A percentile compares a stretch with the other conserved stretches of the same genome.
These are phyloP conservation scores for Drosophila bifasciata DNA, from an alignment of 1,140 invertebrate genomes.

Conservation along the genomic window DNA sequence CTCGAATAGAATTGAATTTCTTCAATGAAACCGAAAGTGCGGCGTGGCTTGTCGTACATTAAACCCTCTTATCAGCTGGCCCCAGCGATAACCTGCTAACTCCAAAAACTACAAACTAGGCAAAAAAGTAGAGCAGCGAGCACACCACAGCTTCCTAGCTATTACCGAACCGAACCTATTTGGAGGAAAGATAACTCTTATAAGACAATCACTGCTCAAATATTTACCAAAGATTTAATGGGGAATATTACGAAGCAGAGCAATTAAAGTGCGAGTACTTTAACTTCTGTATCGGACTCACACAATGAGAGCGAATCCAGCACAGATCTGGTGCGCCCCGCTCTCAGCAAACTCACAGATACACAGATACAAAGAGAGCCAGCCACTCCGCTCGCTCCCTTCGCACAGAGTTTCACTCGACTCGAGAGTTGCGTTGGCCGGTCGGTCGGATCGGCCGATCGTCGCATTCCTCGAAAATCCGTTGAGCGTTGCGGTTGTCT, in stretches of 20 bases:
- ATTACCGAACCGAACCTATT: constrained; percentile 23
- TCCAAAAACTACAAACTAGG: constrained; percentile 52
- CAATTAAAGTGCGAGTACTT: constrained; percentile 6
- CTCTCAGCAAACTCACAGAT: too few relatives aligned
- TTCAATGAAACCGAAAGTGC: constrained; percentile 68
- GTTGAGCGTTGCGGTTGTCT: constrained; percentile 82
- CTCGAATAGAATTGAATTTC: constrained; percentile 1
- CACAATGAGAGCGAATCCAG: too few relatives aligned
- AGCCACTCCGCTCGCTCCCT: too few relatives aligned
- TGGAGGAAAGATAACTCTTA: not conserved
- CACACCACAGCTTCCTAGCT: constrained; percentile 38
- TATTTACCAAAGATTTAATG: constrained; percentile 20
- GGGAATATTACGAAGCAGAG: not conserved
- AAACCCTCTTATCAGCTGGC: constrained; percentile 64
- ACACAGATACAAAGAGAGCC: too few relatives aligned
- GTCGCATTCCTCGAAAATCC: constrained; percentile 66
- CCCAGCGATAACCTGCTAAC: constrained; percentile 65
- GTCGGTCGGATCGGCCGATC: constrained; percentile 27
- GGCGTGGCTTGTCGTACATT: constrained; percentile 47
- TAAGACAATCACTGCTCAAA: constrained; percentile 14
- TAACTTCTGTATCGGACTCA: too few relatives aligned
- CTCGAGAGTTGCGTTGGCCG: not conserved
- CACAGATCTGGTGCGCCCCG: too few relatives aligned
- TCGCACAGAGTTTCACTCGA: too few relatives aligned
- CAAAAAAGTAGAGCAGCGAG: constrained; percentile 63